Evolutionary conservation across 2,888 invertebrate genomes (phyloP), one percentile per base, ranked within the genome.

Genomic region (Tortricodes alternella): DNA sequence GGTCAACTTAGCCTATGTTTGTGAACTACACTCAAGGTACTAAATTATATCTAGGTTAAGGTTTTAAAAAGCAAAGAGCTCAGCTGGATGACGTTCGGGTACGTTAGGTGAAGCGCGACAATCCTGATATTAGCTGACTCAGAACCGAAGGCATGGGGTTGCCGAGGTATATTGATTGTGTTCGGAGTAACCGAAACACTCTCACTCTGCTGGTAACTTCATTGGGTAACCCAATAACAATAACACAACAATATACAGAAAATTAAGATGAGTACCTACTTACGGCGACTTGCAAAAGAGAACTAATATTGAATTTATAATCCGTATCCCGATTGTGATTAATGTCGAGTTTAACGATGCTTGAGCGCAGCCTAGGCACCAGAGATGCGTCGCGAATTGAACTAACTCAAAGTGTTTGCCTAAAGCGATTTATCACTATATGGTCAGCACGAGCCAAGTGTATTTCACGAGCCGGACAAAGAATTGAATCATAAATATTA

Each of bases 401-500:
- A 49, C 70, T 72, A 73, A 78, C 72, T 75, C 52, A 67, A 76
- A 78, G 74, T 76, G 72, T 78, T 78, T 73, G 71, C 74, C 72
- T 78, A 74, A 77, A 76, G 72, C 76, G 68, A 82, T 82, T 80
- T 80, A 83, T 82, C 73, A 79, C 74, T 68, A 67, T 66, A 71
- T 66, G 63, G 68, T 63, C 68, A 68, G 73, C 74, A 66, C 72
- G 70, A 67, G 70, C 68, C 74, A 67, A 74, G 71, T 74, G 76
- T 74, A 83, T 77, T 80, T 80, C 78, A 66, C 60, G 72, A 74
- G 65, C 67, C 63, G 71, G 74, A 75, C 77, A 80, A 83, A 83
- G 78, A 83, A 83, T 80, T 80, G 80, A 80, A 71, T 80, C 83
- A 80, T 83, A 83, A 83, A 83, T 83, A 84, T 83, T 83, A 83